Conservation (phyloP, 2,113 vertebrate genomes). For the Aptenodytes patagonicus region DNA sequence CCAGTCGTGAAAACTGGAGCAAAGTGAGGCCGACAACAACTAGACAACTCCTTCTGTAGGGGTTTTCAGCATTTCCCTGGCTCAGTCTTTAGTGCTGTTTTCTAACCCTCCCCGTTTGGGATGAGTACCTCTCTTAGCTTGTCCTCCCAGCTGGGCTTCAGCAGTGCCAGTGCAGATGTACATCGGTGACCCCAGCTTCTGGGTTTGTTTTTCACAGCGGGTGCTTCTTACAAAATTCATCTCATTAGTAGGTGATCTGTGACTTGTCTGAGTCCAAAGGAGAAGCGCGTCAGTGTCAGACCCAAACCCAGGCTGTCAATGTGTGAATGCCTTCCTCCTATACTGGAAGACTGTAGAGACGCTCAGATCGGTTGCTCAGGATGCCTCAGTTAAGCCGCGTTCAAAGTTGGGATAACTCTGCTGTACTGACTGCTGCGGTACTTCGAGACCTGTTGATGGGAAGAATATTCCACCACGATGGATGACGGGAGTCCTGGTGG, state of each 20-base stretch:
- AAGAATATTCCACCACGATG: background rate
- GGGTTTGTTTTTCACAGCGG: background rate
- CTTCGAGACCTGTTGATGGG: background rate
- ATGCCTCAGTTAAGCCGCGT: background rate
- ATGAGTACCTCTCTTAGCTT: background rate
- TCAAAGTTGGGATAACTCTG: background rate
- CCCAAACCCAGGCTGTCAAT: background rate
- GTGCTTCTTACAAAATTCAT: background rate
- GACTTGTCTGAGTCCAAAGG: background rate
- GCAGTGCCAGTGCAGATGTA: background rate
- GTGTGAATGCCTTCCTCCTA: background rate
- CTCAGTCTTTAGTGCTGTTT: background rate
- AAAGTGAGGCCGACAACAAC: fast-evolving
- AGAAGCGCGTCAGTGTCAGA: fast-evolving
- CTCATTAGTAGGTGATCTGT: background rate
- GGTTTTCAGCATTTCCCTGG: background rate
- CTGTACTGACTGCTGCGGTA: background rate
- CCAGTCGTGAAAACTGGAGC: background rate
- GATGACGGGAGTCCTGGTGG: background rate
- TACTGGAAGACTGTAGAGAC: background rate
- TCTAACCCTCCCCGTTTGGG: background rate
- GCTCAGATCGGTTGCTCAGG: background rate
- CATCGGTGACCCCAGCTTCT: background rate
- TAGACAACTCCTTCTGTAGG: background rate
- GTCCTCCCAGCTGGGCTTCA: background rate